These are phyloP conservation scores for Eristalis tenax DNA, from an alignment of 2,888 invertebrate genomes.

Conservation along the genomic window DNA sequence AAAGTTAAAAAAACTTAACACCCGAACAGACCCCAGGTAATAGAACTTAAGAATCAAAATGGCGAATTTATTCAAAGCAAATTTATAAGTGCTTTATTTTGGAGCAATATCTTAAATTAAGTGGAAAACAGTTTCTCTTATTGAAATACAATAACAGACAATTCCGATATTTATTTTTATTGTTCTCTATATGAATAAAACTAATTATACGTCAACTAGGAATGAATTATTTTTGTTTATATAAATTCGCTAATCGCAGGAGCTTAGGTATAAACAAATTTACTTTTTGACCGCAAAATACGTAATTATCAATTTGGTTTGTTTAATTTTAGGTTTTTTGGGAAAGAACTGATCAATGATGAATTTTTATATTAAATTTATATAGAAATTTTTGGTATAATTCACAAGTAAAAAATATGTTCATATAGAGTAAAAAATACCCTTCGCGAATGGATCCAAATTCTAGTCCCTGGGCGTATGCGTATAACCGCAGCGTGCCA, in stretches of 20 bases:
- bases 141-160: neutral
- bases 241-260: slow-evolving; percentile 8
- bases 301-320: neutral
- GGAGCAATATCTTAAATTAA: slow-evolving; percentile 22
- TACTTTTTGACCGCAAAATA: neutral
- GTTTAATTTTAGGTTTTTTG: neutral
- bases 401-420: neutral
- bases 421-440: neutral
- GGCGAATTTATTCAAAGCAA: slow-evolving; percentile 52
- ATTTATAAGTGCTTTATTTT: slow-evolving; percentile 64
- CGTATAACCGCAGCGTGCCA: slow-evolving; percentile 90
- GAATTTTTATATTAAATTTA: neutral
- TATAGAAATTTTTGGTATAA: slow-evolving; percentile 4
- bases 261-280: slow-evolving; percentile 27
- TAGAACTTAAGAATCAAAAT: slow-evolving; percentile 48
- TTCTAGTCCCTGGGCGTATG: slow-evolving; percentile 93
- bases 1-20: neutral
- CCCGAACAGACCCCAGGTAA: slow-evolving; percentile 23
- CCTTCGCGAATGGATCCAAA: slow-evolving; percentile 87
- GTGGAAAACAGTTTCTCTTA: neutral
- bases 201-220: neutral
- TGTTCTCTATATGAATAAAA: neutral
- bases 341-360: neutral
- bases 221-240: slow-evolving; percentile 18
- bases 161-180: neutral